Evolutionary conservation across 2,888 invertebrate genomes (phyloP).

Genomic region (Mantis religiosa): DNA sequence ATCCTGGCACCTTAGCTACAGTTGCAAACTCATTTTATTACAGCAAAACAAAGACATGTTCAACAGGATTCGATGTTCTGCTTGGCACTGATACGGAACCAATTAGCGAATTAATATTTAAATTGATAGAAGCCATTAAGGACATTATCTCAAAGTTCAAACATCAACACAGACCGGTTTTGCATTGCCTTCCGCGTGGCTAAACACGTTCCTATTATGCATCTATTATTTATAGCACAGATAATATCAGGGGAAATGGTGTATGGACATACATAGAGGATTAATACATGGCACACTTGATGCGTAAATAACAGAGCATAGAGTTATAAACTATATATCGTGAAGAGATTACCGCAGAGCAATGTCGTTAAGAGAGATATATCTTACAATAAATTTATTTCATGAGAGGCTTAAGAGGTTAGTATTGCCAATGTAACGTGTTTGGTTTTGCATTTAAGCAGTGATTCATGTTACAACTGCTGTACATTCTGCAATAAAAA

Average conservation of each 20-base stretch:
- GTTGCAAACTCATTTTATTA: background rate
- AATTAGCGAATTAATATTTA: background rate
- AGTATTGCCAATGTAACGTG: background rate
- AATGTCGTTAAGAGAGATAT: background rate
- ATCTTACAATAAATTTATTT: background rate
- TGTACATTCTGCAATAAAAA: no score
- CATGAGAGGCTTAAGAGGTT: background rate
- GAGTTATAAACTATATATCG: background rate
- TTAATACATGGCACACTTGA: background rate
- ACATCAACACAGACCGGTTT: background rate
- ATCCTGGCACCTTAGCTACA: background rate
- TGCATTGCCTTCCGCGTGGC: background rate
- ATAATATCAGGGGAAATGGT: background rate
- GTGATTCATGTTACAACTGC: background rate
- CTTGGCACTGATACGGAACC: background rate
- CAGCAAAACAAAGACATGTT: background rate
- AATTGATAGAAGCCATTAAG: background rate
- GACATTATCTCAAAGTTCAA: background rate
- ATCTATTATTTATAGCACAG: background rate
- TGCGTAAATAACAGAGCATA: background rate
- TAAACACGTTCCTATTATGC: background rate
- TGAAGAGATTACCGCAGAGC: background rate
- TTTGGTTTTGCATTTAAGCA: background rate
- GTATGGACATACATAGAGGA: background rate
- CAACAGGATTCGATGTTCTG: background rate